phyloP scores from a whole-genome alignment of 2,797 vertebrate genomes.

The Buphagus erythrorhynchus region DNA sequence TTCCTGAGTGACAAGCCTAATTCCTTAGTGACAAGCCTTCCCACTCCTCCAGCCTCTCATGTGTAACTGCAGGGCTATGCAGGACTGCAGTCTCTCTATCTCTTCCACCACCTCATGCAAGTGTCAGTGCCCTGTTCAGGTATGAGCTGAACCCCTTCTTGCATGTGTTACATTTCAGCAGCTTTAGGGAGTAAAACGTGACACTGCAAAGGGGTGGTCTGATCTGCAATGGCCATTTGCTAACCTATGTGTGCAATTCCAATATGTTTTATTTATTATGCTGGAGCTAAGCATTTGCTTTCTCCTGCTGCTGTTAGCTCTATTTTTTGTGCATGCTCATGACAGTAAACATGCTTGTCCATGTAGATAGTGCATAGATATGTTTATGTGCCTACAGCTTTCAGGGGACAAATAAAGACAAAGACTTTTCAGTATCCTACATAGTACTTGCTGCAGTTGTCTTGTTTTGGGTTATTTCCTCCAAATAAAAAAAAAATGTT shows the following conservation, averaged over 20 bases:
- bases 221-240: not conserved
- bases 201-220: fast-evolving
- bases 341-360: not conserved
- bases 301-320: not conserved
- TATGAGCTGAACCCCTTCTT: not conserved
- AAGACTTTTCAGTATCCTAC: not conserved
- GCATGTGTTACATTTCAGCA: not conserved
- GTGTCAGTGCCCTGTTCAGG: not conserved
- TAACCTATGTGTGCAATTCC: not conserved
- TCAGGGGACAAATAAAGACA: not conserved
- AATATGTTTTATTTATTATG: not conserved
- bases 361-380: not conserved
- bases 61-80: not conserved
- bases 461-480: not conserved
- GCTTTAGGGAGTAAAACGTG: not conserved
- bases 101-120: not conserved
- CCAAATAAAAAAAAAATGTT: not conserved
- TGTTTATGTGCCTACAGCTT: not conserved
- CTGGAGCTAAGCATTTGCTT: not conserved
- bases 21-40: not conserved
- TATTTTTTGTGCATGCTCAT: not conserved
- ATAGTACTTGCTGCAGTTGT: not conserved
- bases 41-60: not conserved
- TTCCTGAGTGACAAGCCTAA: not conserved
- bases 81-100: not conserved